Conservation (phyloP, 2,113 vertebrate species). For the Sinocyclocheilus rhinocerous region DNA sequence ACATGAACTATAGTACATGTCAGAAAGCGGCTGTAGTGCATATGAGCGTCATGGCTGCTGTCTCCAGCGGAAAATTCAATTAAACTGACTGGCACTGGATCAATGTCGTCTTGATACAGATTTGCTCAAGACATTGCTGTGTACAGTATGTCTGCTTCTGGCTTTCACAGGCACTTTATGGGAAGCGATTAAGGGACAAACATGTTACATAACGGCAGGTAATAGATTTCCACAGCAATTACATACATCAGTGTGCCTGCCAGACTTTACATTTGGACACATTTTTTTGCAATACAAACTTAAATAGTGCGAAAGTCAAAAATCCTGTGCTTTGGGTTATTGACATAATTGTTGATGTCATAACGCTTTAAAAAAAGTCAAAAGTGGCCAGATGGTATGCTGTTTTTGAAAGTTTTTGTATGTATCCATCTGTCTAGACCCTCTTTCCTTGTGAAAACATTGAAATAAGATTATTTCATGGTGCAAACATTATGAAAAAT, state of each 20-base stretch:
- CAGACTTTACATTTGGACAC: not conserved
- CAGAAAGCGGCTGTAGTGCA: not conserved
- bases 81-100: not conserved
- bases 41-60: not conserved
- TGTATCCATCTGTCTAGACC: not conserved
- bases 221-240: slow-evolving; percentile 5
- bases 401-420: not conserved
- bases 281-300: not conserved
- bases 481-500: too few species aligned
- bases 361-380: not conserved
- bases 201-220: not conserved
- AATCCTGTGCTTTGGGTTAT: not conserved
- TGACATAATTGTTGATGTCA: not conserved
- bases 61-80: slow-evolving; percentile 18
- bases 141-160: not conserved
- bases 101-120: not conserved
- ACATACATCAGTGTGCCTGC: not conserved
- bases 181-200: slow-evolving; percentile 9
- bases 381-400: not conserved
- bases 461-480: too few species aligned
- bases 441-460: not conserved
- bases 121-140: not conserved
- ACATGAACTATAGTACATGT: not conserved
- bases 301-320: not conserved
- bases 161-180: not conserved